These are phyloP conservation scores for Ophion ellenae DNA, from an alignment of 2,888 invertebrate species.

Conservation along the genomic window DNA sequence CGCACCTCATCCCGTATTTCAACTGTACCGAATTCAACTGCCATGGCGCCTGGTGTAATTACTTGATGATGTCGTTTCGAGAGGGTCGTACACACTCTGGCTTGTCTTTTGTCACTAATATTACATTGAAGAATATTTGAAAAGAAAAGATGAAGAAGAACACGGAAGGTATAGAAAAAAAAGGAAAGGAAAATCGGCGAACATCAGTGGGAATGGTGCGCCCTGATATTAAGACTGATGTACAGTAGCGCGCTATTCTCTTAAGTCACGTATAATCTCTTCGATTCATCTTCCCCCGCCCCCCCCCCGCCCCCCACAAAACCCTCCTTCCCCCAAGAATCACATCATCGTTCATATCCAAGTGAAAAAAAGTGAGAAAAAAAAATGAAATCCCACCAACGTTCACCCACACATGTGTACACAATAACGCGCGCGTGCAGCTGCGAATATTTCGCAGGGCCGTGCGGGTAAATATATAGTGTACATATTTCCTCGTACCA, in stretches of 20 bases:
- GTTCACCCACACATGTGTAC: constrained; percentile 47
- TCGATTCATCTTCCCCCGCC: constrained; percentile 55
- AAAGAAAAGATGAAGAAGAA: constrained; percentile 65
- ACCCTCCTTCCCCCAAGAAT: constrained; percentile 35
- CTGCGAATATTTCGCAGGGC: constrained; percentile 73
- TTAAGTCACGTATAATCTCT: constrained; percentile 64
- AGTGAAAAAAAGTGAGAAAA: constrained; percentile 4
- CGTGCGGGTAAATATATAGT: constrained; percentile 70
- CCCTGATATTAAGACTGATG: constrained; percentile 84
- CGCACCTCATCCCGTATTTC: constrained; percentile 1
- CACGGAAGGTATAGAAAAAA: constrained; percentile 58
- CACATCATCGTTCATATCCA: constrained; percentile 51
- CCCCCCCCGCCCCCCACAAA: constrained; percentile 23
- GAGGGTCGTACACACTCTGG: constrained; percentile 62
- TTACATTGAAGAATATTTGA: constrained; percentile 43
- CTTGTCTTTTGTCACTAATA: constrained; percentile 52
- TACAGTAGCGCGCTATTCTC: constrained; percentile 84
- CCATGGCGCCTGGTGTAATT: constrained; percentile 80
- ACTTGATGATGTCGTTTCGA: constrained; percentile 52
- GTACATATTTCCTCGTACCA: constrained; percentile 42
- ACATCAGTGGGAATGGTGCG: constrained; percentile 82
- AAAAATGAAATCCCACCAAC: constrained; percentile 21
- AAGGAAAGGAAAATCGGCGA: constrained; percentile 70
- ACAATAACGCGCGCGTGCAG: constrained; percentile 65
- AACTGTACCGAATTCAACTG: constrained; percentile 78